These are phyloP conservation scores for Crax fasciolata DNA, from an alignment of 2,797 vertebrate genomes.

Conservation along the genomic window DNA sequence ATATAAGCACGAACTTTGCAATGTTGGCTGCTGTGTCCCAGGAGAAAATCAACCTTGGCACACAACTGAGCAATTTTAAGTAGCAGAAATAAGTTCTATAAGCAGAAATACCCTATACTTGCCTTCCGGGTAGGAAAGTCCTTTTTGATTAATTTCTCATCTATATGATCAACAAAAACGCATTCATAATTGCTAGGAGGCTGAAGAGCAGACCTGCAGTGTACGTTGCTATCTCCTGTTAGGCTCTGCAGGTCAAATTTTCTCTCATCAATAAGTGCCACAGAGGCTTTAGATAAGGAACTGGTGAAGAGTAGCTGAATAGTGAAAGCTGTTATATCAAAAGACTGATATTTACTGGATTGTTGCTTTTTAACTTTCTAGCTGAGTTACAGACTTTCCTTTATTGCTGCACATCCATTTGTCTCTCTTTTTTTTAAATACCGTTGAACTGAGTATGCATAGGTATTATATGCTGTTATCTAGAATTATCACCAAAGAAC, in stretches of 20 bases:
- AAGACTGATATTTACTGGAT: conserved; percentile 57
- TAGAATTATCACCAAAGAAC: conserved; percentile 7
- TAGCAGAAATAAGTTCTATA: not conserved
- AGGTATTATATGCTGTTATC: not conserved
- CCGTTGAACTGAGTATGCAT: not conserved
- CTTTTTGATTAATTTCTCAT: not conserved
- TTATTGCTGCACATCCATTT: conserved; percentile 24
- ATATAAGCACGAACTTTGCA: not conserved
- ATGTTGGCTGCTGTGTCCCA: not conserved
- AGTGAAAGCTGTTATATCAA: conserved; percentile 11
- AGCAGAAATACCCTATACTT: not conserved
- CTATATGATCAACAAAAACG: not conserved
- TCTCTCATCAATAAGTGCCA: conserved; percentile 1
- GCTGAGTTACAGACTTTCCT: conserved; percentile 47
- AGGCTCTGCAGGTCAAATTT: not conserved
- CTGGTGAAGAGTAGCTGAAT: conserved; percentile 25
- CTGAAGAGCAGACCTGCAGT: not conserved
- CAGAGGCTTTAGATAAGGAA: conserved; percentile 40
- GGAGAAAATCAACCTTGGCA: not conserved
- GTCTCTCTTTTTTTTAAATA: not conserved
- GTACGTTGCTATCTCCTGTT: not conserved
- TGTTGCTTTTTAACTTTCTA: conserved; percentile 43
- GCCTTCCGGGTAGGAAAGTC: not conserved
- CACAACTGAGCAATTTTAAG: not conserved
- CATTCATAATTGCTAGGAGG: not conserved